phyloP scores from a whole-genome alignment of 23 tunicate species.

The Oikopleura albicans region DNA sequence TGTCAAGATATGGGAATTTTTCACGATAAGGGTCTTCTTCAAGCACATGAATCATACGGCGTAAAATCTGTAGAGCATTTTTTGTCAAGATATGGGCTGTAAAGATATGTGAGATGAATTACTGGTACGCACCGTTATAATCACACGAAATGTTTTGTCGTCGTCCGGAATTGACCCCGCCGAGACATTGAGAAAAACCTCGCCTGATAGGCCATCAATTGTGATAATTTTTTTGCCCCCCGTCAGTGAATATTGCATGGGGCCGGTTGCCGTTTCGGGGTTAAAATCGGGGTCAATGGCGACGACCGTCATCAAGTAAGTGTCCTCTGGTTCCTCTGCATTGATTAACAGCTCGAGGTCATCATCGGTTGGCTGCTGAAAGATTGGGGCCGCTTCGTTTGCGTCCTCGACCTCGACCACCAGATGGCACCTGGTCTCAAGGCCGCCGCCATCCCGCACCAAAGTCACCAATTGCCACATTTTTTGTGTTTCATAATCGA shows the following conservation, averaged over 20 bases:
- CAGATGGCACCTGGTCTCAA: background rate
- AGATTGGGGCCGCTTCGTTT: slow-evolving; percentile 12
- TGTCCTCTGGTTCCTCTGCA: background rate
- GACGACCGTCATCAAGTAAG: background rate
- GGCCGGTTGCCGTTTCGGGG: background rate
- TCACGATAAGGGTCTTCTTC: too few relatives aligned
- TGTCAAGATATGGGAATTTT: too few relatives aligned
- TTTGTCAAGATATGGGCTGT: too few relatives aligned
- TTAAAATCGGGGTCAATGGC: slow-evolving; percentile 16
- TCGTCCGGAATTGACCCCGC: background rate
- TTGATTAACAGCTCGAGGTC: slow-evolving; percentile 3
- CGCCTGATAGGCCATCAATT: background rate
- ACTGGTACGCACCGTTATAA: slow-evolving; percentile 8
- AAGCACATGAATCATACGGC: too few relatives aligned
- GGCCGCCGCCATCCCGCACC: background rate
- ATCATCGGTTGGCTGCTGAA: background rate
- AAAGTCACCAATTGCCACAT: background rate
- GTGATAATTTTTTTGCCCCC: background rate
- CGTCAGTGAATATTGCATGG: background rate
- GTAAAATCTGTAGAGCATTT: too few relatives aligned
- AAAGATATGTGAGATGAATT: too few relatives aligned
- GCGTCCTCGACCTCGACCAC: background rate
- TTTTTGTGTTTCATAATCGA: background rate
- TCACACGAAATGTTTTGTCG: background rate
- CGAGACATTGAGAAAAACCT: background rate